Conservation (phyloP, 2,797 vertebrate genomes). For the Falco novaeseelandiae region DNA sequence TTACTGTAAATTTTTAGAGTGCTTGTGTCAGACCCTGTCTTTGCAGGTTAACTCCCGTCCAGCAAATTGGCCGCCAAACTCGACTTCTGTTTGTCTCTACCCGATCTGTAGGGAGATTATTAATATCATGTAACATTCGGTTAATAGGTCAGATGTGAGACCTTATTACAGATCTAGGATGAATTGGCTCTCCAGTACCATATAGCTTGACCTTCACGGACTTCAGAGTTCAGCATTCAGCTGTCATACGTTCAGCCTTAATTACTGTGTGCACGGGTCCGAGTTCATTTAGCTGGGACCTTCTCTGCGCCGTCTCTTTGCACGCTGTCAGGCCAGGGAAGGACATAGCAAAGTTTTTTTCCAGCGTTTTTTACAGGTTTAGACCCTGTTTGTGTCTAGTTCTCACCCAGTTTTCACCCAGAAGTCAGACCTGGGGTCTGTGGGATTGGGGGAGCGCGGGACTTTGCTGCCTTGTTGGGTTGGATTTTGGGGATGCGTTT, state of each 20-base stretch:
- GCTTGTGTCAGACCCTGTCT: background rate
- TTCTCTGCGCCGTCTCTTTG: background rate
- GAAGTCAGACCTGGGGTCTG: background rate
- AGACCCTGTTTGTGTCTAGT: background rate
- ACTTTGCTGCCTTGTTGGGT: background rate
- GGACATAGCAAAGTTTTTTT: background rate
- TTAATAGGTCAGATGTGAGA: constrained; percentile 67
- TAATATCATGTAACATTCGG: constrained; percentile 60
- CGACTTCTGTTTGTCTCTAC: constrained; percentile 28
- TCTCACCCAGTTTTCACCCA: background rate
- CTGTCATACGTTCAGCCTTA: constrained; percentile 39
- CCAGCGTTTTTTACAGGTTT: background rate
- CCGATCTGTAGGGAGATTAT: constrained; percentile 52
- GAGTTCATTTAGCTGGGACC: background rate
- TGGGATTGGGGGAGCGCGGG: background rate
- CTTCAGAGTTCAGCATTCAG: constrained; percentile 52
- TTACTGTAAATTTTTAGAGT: background rate
- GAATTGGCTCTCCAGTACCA: constrained; percentile 29
- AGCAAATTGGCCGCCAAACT: constrained; percentile 2
- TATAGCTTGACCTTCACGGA: constrained; percentile 50
- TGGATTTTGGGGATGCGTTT: background rate
- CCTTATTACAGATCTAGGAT: constrained; percentile 51
- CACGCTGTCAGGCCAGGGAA: background rate
- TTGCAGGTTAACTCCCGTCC: background rate
- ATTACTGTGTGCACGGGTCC: constrained; percentile 29